Base-by-base conservation (phyloP, 2,888 invertebrate genomes). In the Limnephilus rhombicus region DNA sequence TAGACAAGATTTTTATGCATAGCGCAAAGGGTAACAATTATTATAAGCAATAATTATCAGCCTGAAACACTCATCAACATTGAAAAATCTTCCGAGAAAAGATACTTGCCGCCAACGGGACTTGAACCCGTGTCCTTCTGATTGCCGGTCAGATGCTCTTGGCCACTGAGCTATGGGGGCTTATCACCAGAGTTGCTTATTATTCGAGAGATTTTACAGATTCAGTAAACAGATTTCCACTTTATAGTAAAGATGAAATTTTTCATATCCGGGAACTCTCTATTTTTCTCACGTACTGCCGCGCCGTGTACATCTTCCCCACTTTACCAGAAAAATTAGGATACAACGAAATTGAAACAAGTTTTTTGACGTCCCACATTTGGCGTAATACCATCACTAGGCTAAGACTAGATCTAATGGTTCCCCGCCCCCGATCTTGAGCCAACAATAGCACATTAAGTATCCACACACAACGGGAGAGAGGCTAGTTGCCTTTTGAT, bases 361-460 rank as follows among this genome's bases (percentile, higher is more conserved):
- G 68, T 68, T 24, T 68, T 68, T 68, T n/a, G 24, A 24, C 68
- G 11, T 68, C 24, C 24, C 68, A 9, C n/a, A 24, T 68, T 9
- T 68, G 68, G 68, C 7, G 68, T 68, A n/a, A 68, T 68, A 24
- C 68, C 68, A 1, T 68, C 68, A 24, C 24, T 24, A 5, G 68
- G 18, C 68, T 68, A 68, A 53, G 68, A 24, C 68, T 68, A 68
- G 68, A 68, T 24, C 68, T 68, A 68, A 68, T 24, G 68, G 68
- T 68, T 68, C 68, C 9, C 68, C 24, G n/a, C 68, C 68, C 68
- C 68, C 68, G 68, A 68, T 68, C 68, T 68, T 68, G 9, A 68
- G 68, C 90, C 87, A 91, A 92, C 92, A 93, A 93, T 93, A 81
- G 92, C 85, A 90, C 89, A 83, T 92, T 89, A 91, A 83, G 89